Conservation (phyloP, 2,797 vertebrate species). For the Anniella stebbinsi region DNA sequence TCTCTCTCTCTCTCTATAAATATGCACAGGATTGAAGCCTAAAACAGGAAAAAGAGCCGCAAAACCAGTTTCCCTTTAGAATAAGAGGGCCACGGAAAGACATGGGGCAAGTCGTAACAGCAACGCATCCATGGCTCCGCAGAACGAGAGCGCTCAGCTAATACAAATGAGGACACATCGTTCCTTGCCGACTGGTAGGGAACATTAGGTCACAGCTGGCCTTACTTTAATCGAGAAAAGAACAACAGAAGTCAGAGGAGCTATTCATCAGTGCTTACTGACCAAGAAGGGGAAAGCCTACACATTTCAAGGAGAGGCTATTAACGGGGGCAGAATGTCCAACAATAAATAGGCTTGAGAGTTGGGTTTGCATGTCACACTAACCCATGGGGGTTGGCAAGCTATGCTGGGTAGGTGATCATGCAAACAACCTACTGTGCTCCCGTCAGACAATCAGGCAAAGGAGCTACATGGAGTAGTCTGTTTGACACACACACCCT, state of each 20-base stretch:
- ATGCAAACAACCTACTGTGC: no score
- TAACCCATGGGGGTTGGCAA: no score
- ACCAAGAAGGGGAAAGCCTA: neutral
- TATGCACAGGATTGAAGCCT: no score
- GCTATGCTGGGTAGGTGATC: no score
- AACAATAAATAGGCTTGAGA: neutral
- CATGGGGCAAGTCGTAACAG: neutral
- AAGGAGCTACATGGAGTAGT: no score
- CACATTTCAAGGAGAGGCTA: neutral
- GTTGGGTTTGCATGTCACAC: no score
- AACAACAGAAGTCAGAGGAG: neutral
- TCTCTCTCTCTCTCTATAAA: no score
- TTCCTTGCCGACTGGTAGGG: neutral
- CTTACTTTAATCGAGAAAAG: neutral
- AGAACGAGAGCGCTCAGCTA: neutral
- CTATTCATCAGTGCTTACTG: neutral
- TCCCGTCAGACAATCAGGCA: no score
- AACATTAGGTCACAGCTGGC: neutral
- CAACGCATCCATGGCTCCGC: neutral
- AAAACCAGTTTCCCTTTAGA: neutral
- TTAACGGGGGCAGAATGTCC: no score
- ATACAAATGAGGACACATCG: neutral
- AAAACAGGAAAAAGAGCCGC: neutral
- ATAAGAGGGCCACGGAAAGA: neutral
- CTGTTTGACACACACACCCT: no score